These are phyloP conservation scores for Nephila pilipes DNA, from an alignment of 1,140 invertebrate species.

Conservation along the genomic window DNA sequence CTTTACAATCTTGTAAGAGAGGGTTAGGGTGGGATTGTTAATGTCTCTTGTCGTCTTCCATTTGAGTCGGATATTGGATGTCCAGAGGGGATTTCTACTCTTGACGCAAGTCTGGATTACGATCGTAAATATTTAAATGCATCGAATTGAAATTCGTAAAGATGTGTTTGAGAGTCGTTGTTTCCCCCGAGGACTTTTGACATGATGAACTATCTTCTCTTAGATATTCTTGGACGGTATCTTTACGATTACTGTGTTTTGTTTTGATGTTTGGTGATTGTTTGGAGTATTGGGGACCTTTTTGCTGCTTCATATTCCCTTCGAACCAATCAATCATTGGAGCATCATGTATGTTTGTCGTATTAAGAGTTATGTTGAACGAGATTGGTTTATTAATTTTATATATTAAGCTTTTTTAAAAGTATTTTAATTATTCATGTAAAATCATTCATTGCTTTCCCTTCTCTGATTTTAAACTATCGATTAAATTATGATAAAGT, in stretches of 20 bases:
- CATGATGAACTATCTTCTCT: background rate
- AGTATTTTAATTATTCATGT: too few species aligned
- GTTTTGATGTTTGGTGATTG: background rate
- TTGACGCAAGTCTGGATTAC: background rate
- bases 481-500: too few species aligned
- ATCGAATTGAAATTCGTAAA: slow-evolving; percentile 4
- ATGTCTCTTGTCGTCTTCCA: background rate
- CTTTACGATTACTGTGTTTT: background rate
- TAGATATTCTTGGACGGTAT: background rate
- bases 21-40: background rate
- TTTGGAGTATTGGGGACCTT: background rate
- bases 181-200: background rate
- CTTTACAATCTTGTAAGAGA: slow-evolving; percentile 15
- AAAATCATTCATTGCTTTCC: too few species aligned
- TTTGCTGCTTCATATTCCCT: too few species aligned
- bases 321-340: too few species aligned
- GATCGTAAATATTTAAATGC: slow-evolving; percentile 36
- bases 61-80: background rate
- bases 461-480: too few species aligned
- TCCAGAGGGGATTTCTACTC: background rate
- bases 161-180: background rate
- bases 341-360: background rate
- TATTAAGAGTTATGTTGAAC: too few species aligned
- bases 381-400: too few species aligned
- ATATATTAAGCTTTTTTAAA: too few species aligned